Evolutionary conservation across 2,113 vertebrate species (phyloP).

Genomic region (Diphyllodes magnificus): DNA sequence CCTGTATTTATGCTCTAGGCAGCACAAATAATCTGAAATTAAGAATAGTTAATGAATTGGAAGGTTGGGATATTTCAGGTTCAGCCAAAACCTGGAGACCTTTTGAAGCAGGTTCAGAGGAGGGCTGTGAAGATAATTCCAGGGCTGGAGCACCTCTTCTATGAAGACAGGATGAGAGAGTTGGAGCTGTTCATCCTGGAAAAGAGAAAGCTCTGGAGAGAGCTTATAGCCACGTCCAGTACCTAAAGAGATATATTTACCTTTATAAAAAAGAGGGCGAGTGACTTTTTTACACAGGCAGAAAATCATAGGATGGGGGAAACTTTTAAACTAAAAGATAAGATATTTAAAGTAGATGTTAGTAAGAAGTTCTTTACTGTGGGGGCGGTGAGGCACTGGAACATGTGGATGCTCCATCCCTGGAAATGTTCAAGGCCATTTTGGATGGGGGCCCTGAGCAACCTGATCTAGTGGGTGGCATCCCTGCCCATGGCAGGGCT

Average conservation of each 20-base stretch:
- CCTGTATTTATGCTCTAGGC: background rate
- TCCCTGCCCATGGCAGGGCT: background rate
- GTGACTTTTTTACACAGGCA: background rate
- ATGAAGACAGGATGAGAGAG: background rate
- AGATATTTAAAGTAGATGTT: background rate
- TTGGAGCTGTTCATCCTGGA: background rate
- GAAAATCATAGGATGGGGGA: background rate
- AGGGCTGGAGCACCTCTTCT: background rate
- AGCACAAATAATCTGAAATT: background rate
- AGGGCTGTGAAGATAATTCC: background rate
- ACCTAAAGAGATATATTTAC: background rate
- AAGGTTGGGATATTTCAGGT: background rate
- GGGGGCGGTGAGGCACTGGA: background rate
- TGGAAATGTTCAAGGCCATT: background rate
- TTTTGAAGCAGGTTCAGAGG: background rate
- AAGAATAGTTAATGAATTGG: background rate
- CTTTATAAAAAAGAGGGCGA: fast-evolving
- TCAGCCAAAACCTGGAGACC: background rate
- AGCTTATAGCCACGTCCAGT: background rate
- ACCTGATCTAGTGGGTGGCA: background rate
- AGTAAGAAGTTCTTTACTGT: background rate
- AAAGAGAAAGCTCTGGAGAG: background rate
- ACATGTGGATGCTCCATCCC: background rate
- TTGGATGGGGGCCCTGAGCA: background rate
- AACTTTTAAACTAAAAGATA: background rate